Evolutionary conservation across 2,113 vertebrate genomes (phyloP).

Genomic region (Willisornis vidua): DNA sequence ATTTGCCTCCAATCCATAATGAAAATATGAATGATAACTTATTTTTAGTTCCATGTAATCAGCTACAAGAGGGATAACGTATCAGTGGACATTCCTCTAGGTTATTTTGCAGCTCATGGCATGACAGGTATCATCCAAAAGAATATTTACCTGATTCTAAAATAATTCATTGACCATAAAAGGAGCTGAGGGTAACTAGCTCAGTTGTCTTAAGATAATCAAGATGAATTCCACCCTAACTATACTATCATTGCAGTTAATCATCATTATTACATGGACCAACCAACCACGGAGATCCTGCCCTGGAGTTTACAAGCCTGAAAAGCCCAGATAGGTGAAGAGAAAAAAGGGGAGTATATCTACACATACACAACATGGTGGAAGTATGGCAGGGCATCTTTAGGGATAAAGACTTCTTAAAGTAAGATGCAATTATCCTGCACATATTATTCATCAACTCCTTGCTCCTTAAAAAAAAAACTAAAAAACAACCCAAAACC

Average conservation of each 20-base stretch:
- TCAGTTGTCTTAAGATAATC: not conserved
- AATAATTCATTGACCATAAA: not conserved
- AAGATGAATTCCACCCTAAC: constrained; percentile 1
- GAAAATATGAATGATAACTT: not conserved
- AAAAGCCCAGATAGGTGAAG: not conserved
- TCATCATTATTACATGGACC: not conserved
- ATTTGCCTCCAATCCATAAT: not conserved
- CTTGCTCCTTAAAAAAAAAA: not conserved
- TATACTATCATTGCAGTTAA: not conserved
- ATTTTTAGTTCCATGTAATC: not conserved
- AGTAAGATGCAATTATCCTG: not conserved
- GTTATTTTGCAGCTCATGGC: not conserved
- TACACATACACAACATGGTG: not conserved
- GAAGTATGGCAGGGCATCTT: not conserved
- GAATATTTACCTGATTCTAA: not conserved
- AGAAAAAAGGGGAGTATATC: not conserved
- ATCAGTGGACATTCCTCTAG: not conserved
- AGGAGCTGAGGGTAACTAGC: not conserved
- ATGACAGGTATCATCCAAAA: not conserved
- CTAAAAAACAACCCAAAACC: not conserved
- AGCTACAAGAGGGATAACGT: not conserved
- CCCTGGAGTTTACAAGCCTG: not conserved
- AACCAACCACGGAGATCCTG: not conserved
- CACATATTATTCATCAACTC: not conserved
- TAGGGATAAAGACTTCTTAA: not conserved